Evolutionary conservation across 2,888 invertebrate species (phyloP).

Genomic region (Tiliacea citrago): DNA sequence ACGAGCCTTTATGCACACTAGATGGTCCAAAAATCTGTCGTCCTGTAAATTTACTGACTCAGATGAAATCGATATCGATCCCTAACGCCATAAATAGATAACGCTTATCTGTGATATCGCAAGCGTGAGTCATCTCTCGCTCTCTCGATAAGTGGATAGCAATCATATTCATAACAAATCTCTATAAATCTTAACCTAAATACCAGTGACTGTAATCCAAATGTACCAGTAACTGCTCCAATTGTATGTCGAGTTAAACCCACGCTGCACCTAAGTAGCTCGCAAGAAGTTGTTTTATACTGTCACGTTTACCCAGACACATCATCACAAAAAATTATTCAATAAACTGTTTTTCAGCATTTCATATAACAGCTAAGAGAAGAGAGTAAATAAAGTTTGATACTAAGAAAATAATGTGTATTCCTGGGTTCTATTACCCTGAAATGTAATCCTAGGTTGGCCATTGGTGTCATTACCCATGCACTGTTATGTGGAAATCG

Average conservation of each 20-base stretch:
- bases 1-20: background rate
- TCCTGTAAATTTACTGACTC: background rate
- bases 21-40: background rate
- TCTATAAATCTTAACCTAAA: constrained; percentile 40
- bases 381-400: background rate
- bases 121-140: constrained; percentile 25
- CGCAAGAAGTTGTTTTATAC: background rate
- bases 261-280: background rate
- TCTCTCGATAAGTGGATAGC: constrained; percentile 7
- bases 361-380: too few relatives aligned
- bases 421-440: background rate
- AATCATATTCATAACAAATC: constrained; percentile 14
- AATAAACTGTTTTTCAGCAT: background rate
- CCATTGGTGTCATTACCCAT: background rate
- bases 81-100: constrained; percentile 28
- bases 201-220: constrained; percentile 19
- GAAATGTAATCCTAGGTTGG: background rate
- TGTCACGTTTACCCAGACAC: background rate
- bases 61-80: constrained; percentile 17
- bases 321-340: too few relatives aligned
- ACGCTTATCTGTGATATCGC: constrained; percentile 16
- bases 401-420: background rate
- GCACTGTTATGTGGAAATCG: constrained; percentile 9
- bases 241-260: background rate
- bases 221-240: background rate